Base-by-base conservation (phyloP, 1,140 invertebrate species). In the Nylanderia fulva region DNA sequence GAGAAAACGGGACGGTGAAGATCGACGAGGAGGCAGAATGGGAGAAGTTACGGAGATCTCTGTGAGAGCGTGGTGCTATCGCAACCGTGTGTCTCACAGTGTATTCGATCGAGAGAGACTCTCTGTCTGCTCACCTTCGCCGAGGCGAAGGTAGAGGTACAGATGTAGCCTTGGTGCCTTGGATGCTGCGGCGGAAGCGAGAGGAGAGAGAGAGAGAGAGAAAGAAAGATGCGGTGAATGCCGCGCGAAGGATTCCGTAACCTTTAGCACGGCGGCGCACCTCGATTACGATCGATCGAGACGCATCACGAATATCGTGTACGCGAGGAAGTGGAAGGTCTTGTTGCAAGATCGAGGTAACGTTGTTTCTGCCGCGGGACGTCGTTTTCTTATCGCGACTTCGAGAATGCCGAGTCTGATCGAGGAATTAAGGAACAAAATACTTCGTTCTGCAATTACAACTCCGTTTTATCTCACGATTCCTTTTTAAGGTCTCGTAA, bases 221-320 rank as follows among this genome's bases (percentile, higher is more conserved):
- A n/a, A n/a, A n/a, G n/a, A n/a, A n/a, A n/a, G n/a, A n/a, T n/a
- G 86, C 77, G 61, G 84, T 60, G 88, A 89, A 89, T 88, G 84
- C 88, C 83, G 64, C 61, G 64, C 74, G 79, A 79, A 84, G 77
- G 77, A 89, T 89, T 86, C 87, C 75, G 84, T 88, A 88, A 88
- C 88, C 88, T 89, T 89, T 89, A 76, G 56, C 88, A 88, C 76
- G 82, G 72, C 60, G 72, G 60, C 77, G 86, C 60, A 54, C 21
- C 80, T 86, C 87, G 88, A 88, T 89, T 88, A 88, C 88, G 87
- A 89, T 89, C 87, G 88, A 89, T 88, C 88, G 68, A 64, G 64
- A 83, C 24, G 72, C 66, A 74, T 74, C 71, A 58, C 71, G 18
- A 64, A 54, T 88, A 80, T 80, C 86, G 71, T 69, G 76, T 85